Evolutionary conservation across 2,797 vertebrate species (phyloP).

Genomic region (Melanotaenia boesemani): DNA sequence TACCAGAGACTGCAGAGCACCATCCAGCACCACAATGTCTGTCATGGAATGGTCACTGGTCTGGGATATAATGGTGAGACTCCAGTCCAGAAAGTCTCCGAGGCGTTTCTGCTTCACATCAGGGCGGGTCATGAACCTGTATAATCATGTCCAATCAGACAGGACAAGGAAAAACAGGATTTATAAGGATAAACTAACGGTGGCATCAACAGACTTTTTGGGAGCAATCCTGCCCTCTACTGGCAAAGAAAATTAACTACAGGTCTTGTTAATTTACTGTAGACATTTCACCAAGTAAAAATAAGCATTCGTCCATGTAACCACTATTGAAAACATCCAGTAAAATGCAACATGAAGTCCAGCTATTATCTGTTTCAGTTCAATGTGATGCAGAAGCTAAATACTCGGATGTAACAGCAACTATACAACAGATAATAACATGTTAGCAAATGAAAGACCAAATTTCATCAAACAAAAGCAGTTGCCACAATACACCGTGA

Average conservation of each 20-base stretch:
- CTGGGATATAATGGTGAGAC: constrained; percentile 85
- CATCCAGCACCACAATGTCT: constrained; percentile 87
- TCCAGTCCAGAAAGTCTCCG: constrained; percentile 95
- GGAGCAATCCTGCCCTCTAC: constrained; percentile 53
- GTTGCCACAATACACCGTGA: neutral
- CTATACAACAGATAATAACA: neutral
- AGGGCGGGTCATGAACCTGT: constrained; percentile 93
- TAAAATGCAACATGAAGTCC: neutral
- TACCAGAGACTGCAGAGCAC: constrained; percentile 94
- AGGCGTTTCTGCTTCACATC: constrained; percentile 92
- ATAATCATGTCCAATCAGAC: constrained; percentile 35
- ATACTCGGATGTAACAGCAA: neutral
- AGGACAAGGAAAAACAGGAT: constrained; percentile 1
- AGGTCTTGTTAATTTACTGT: neutral
- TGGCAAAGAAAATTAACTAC: constrained; percentile 33
- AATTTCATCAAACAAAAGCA: neutral
- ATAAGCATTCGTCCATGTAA: neutral
- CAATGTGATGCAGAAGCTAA: neutral
- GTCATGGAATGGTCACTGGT: constrained; percentile 84
- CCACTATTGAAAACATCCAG: neutral
- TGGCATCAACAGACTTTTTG: neutral
- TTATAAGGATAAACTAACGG: constrained; percentile 1
- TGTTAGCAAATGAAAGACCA: neutral
- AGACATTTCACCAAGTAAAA: neutral
- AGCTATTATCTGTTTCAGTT: neutral